Evolutionary conservation across 2,888 invertebrate genomes (phyloP).

Genomic region (Asteroscopus sphinx): DNA sequence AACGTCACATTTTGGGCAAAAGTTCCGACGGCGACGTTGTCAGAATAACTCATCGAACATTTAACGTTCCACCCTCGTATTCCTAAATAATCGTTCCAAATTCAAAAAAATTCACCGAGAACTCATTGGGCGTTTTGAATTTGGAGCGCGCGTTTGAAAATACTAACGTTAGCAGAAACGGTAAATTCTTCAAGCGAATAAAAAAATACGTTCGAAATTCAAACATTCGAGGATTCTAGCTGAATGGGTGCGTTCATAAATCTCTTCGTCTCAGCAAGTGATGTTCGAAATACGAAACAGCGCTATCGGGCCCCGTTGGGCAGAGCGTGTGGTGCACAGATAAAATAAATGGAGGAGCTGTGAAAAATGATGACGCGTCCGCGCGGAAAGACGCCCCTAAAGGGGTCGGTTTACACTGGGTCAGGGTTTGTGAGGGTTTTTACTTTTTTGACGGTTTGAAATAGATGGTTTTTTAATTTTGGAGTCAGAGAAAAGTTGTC

Average conservation of each 20-base stretch:
- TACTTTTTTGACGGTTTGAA: slow-evolving; percentile 9
- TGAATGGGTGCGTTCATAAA: slow-evolving; percentile 85
- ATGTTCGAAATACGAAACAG: slow-evolving; percentile 84
- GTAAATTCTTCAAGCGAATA: slow-evolving; percentile 64
- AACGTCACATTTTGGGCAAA: background rate
- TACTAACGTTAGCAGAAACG: slow-evolving; percentile 61
- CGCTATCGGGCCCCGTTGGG: slow-evolving; percentile 78
- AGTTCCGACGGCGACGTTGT: slow-evolving; percentile 3
- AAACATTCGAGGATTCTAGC: slow-evolving; percentile 81
- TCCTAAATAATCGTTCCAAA: slow-evolving; percentile 45
- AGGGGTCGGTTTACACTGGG: slow-evolving; percentile 80
- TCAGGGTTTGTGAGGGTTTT: slow-evolving; percentile 71
- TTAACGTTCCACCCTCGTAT: slow-evolving; percentile 28
- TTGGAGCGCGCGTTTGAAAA: slow-evolving; percentile 52
- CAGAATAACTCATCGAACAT: slow-evolving; percentile 9
- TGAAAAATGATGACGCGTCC: slow-evolving; percentile 88
- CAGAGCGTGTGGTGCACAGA: slow-evolving; percentile 86
- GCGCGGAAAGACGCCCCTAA: slow-evolving; percentile 83
- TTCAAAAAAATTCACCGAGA: slow-evolving; percentile 43
- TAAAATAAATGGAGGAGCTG: slow-evolving; percentile 88
- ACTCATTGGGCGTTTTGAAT: slow-evolving; percentile 56
- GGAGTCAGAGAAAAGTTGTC: background rate
- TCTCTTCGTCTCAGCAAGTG: slow-evolving; percentile 86
- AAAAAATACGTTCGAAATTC: slow-evolving; percentile 75
- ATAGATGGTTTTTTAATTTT: slow-evolving; percentile 20